Conservation (phyloP, 2,113 vertebrate species). For the Phoxinus phoxinus region DNA sequence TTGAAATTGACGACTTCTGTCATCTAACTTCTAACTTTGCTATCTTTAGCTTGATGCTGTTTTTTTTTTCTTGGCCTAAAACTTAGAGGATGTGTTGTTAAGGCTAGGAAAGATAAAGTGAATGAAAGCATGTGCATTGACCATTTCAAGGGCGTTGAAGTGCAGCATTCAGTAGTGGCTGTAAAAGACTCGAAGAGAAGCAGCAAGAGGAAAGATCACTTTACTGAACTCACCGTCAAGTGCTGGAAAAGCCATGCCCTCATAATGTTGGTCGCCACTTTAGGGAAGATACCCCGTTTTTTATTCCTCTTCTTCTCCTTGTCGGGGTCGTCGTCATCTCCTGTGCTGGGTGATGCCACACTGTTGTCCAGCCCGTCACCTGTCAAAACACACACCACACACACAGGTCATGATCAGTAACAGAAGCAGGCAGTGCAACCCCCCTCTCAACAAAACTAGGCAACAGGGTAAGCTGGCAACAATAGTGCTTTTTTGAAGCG, state of each 20-base stretch:
- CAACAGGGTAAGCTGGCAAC: constrained; percentile 58
- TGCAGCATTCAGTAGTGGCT: constrained; percentile 39
- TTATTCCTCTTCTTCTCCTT: constrained; percentile 99
- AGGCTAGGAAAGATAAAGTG: constrained; percentile 30
- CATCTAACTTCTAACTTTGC: constrained; percentile 61
- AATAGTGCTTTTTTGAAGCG: constrained; percentile 70
- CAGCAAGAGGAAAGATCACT: background rate
- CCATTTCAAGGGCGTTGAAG: constrained; percentile 64
- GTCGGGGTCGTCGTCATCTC: constrained; percentile 99
- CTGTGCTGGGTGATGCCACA: constrained; percentile 98
- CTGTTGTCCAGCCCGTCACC: constrained; percentile 99
- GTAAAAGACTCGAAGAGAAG: background rate
- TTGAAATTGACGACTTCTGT: constrained; percentile 58
- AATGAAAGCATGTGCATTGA: constrained; percentile 54
- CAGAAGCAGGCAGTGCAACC: background rate
- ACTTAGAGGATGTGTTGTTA: constrained; percentile 48
- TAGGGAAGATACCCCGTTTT: constrained; percentile 99
- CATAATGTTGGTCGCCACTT: constrained; percentile 99
- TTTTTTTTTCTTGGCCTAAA: constrained; percentile 62
- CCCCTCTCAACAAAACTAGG: background rate
- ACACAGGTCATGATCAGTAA: constrained; percentile 43
- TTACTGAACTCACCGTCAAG: constrained; percentile 92
- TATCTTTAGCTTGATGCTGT: constrained; percentile 61
- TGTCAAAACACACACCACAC: constrained; percentile 85
- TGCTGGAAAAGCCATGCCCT: constrained; percentile 99